Conservation (phyloP, 2,113 vertebrate species). For the Dicerorhinus sumatrensis region DNA sequence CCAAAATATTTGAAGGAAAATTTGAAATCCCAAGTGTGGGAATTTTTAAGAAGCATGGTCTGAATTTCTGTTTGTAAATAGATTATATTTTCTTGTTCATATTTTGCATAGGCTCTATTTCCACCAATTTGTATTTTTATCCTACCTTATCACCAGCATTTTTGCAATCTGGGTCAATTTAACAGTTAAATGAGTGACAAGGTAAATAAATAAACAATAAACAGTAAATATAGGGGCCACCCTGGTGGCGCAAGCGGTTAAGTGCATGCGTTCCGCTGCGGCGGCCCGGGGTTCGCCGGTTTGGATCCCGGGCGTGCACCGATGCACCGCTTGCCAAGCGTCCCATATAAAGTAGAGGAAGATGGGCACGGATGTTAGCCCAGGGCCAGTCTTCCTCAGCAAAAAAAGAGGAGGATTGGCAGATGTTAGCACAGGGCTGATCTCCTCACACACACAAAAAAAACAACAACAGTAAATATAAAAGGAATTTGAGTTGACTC, state of each 20-base stretch:
- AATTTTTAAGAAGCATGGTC: background rate
- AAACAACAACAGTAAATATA: background rate
- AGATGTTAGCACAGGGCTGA: no score
- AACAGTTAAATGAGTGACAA: background rate
- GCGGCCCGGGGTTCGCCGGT: no score
- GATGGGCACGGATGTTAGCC: no score
- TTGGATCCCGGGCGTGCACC: no score
- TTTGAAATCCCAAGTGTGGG: background rate
- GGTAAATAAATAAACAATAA: background rate
- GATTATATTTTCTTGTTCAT: background rate
- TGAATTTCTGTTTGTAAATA: background rate
- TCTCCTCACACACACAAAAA: no score
- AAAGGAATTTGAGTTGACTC: background rate
- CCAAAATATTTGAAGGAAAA: background rate
- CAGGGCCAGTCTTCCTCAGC: no score
- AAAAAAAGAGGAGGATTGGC: no score
- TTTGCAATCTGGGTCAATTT: background rate
- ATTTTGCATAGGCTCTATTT: background rate
- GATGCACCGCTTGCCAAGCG: no score
- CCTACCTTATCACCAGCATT: background rate
- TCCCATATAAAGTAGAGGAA: no score
- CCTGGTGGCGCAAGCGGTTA: no score
- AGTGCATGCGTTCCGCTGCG: no score
- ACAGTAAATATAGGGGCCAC: background rate
- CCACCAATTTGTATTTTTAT: background rate